These are phyloP conservation scores for Thera obeliscata DNA, from an alignment of 2,888 invertebrate species.

Conservation along the genomic window DNA sequence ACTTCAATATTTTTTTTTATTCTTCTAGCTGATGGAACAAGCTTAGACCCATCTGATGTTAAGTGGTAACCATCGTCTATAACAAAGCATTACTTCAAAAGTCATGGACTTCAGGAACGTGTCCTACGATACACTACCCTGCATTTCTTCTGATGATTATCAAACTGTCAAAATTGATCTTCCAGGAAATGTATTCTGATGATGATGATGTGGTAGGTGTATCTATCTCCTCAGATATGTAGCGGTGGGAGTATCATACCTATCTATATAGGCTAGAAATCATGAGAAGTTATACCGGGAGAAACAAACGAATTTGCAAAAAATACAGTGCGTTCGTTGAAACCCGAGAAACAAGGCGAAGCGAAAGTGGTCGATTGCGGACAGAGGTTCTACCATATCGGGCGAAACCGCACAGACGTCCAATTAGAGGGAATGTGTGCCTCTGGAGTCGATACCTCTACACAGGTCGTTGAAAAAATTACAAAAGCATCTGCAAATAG, in stretches of 20 bases:
- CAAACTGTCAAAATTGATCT: too few species aligned
- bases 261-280: not conserved
- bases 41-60: too few species aligned
- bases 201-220: too few species aligned
- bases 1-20: too few species aligned
- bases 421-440: constrained; percentile 81
- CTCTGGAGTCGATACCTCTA: constrained; percentile 50
- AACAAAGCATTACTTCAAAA: not conserved
- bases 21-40: too few species aligned
- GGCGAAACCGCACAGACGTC: constrained; percentile 66
- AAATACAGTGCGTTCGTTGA: constrained; percentile 42
- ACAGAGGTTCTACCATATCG: constrained; percentile 67
- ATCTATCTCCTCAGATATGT: too few species aligned
- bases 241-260: not conserved
- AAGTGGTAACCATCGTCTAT: not conserved
- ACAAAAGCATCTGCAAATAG: constrained; percentile 16
- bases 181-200: too few species aligned
- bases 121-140: not conserved
- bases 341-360: constrained; percentile 50
- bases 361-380: constrained; percentile 72
- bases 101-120: not conserved
- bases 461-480: constrained; percentile 64
- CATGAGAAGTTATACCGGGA: not conserved
- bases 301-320: constrained; percentile 19
- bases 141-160: not conserved